phyloP scores from a whole-genome alignment of 2,797 vertebrate genomes.

The Ammospiza maritima region DNA sequence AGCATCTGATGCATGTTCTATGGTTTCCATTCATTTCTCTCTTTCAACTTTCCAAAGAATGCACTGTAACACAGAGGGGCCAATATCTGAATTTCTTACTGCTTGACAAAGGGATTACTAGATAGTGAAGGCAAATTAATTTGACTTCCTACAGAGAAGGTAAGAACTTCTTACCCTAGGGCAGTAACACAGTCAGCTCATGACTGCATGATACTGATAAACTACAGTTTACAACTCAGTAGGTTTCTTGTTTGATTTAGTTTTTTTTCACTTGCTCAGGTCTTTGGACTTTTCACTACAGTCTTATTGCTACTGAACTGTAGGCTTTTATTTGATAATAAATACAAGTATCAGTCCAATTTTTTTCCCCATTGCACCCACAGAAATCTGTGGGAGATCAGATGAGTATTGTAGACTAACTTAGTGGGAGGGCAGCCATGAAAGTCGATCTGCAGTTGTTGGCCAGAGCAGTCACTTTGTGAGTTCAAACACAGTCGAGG shows the following conservation, averaged over 20 bases:
- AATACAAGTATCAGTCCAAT: background rate
- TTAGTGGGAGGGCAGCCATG: background rate
- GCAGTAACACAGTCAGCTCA: slow-evolving; percentile 36
- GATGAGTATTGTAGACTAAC: background rate
- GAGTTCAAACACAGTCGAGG: background rate
- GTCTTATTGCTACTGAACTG: slow-evolving; percentile 4
- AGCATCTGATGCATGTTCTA: background rate
- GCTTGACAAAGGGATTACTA: slow-evolving; percentile 46
- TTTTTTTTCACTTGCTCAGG: background rate
- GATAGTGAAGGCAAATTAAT: slow-evolving; percentile 59
- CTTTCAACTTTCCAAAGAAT: background rate
- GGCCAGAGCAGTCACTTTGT: background rate
- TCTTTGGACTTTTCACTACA: slow-evolving; percentile 31
- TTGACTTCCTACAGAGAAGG: slow-evolving; percentile 53
- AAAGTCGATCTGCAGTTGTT: background rate
- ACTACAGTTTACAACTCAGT: slow-evolving; percentile 52
- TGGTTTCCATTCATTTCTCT: background rate
- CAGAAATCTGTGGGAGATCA: background rate
- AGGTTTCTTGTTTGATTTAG: slow-evolving; percentile 46
- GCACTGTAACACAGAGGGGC: background rate
- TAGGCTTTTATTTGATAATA: slow-evolving; percentile 23
- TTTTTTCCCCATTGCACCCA: background rate
- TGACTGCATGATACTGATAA: slow-evolving; percentile 55
- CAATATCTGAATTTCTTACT: slow-evolving; percentile 34
- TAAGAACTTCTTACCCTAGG: slow-evolving; percentile 47